These are phyloP conservation scores for Dendrocopos noguchii DNA, from an alignment of 2,113 vertebrate species.

Conservation along the genomic window DNA sequence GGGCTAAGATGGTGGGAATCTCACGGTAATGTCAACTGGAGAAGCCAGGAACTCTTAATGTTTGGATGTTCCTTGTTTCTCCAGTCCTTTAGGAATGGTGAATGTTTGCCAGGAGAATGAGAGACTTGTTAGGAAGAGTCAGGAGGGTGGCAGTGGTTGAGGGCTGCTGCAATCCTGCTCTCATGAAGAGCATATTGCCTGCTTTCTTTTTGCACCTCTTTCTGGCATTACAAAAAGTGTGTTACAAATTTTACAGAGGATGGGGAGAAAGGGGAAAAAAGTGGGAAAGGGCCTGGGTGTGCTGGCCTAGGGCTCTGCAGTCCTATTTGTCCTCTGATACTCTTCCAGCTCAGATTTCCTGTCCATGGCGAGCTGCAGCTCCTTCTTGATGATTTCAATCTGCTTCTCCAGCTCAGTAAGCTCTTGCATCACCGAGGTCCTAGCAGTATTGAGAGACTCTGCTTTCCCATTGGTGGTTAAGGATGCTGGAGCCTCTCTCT, in stretches of 20 bases:
- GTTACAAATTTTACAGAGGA: constrained; percentile 55
- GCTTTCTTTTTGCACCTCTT: constrained; percentile 15
- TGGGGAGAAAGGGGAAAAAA: not conserved
- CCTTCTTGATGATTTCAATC: constrained; percentile 92
- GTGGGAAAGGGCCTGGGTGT: not conserved
- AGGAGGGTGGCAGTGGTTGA: constrained; percentile 19
- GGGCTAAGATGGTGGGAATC: constrained; percentile 65
- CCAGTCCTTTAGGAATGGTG: not conserved
- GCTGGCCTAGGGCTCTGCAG: constrained; percentile 73
- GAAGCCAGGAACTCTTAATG: not conserved
- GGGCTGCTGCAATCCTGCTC: constrained; percentile 20
- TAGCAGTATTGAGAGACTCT: constrained; percentile 77
- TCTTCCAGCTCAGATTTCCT: constrained; percentile 93
- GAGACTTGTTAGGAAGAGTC: constrained; percentile 33
- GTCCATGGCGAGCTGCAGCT: constrained; percentile 91
- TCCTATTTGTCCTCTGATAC: constrained; percentile 86
- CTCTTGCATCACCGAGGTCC: constrained; percentile 87
- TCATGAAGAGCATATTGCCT: constrained; percentile 21
- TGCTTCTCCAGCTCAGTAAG: constrained; percentile 92
- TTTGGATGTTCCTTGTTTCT: constrained; percentile 9
- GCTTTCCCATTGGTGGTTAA: constrained; percentile 89
- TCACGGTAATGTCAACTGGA: constrained; percentile 46
- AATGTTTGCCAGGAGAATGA: constrained; percentile 17
- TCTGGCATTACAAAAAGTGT: constrained; percentile 68
- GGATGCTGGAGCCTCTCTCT: constrained; percentile 77